Conservation (phyloP, 1,140 invertebrate genomes). For the Aphis craccivora region DNA sequence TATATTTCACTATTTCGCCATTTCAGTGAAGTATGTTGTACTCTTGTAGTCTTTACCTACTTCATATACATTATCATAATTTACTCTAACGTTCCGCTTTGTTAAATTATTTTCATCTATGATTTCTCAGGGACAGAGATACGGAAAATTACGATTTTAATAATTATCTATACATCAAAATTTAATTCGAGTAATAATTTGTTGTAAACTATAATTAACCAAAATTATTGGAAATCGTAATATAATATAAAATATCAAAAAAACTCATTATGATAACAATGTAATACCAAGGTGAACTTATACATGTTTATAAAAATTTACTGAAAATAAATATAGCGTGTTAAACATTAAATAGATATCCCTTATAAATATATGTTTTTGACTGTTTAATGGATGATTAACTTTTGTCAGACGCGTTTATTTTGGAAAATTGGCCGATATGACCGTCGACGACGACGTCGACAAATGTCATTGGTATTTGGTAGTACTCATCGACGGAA, state of each 20-base stretch:
- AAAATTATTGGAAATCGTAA: not conserved
- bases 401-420: constrained; percentile 12
- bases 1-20: not conserved
- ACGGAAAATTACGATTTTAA: not conserved
- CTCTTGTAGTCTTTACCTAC: too few species aligned
- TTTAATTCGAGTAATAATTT: not conserved
- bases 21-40: not conserved
- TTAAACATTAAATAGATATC: not conserved
- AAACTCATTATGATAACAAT: not conserved
- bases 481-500: not conserved
- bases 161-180: too few species aligned
- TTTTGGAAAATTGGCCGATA: constrained; percentile 35
- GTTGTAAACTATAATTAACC: not conserved
- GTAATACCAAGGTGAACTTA: not conserved
- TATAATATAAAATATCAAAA: not conserved
- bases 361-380: not conserved
- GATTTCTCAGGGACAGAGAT: not conserved
- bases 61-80: too few species aligned
- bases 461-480: not conserved
- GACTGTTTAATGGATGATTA: constrained; percentile 22
- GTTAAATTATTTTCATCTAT: not conserved
- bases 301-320: not conserved
- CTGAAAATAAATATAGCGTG: not conserved
- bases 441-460: not conserved
- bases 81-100: not conserved